Evolutionary conservation across 1,140 invertebrate genomes (phyloP), one percentile per base, ranked within the genome.

Genomic region (Nasonia giraulti): DNA sequence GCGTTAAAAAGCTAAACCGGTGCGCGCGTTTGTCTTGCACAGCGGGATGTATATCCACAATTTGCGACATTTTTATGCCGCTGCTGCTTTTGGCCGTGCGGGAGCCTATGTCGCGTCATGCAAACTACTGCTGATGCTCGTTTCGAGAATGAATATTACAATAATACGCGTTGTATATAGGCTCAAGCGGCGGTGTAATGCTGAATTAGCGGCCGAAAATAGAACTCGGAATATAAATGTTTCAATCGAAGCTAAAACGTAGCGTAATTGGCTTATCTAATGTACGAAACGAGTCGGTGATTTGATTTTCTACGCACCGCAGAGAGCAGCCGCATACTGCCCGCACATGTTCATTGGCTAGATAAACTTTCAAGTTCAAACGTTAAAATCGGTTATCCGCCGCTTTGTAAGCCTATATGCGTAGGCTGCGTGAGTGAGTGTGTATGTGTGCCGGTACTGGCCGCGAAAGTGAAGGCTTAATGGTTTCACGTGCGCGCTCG

Each of bases 31-130:
- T 23, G 17, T 69, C 66, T 69, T 27, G 66, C 68, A 33, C 27
- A 71, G 68, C 68, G 27, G 68, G 68, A 71, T 11, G 68, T 62
- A 55, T 55, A 7, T 17, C 14, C 55, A 62, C 68, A 14, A 71
- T 71, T 71, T 71, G 68, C 27, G 68, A 71, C 23, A 27, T 71
- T 71, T 71, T 71, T 71, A 33, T 71, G 17, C 14, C 55, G 17
- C 55, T n/a, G 55, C 7, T 62, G 55, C 7, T 62, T 62, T 62
- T 62, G 7, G 55, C 55, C 20, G 40, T 1, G 7, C 6, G 40
- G 10, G 40, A 44, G 40, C 40, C 40, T 44, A 44, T 62, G 20
- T 62, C 55, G 37, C 37, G 37, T 40, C 37, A 40, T 5, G 27
- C 33, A 44, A 44, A 10, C 40, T 44, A 44, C 7, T 40, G 37